Evolutionary conservation across 2,888 invertebrate genomes (phyloP), one percentile per base, ranked within the genome.

Genomic region (Leptogaster cylindrica): DNA sequence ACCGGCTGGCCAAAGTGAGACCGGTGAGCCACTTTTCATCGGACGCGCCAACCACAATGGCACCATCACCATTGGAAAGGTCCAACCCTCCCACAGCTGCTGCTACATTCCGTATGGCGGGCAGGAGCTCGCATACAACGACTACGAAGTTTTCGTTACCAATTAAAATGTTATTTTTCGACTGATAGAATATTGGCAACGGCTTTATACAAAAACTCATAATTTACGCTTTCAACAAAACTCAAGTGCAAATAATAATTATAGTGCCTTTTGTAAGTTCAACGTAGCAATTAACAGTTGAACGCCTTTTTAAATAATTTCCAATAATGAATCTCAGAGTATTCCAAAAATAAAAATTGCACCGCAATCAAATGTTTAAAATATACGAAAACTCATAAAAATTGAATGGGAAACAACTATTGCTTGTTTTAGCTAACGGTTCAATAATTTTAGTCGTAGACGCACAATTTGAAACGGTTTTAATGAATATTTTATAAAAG

Each of bases 61-160:
- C 67, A 86, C 89, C 68, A 71, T 91, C 50, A 91, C 91, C 20
- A 84, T 89, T 23, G 93, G 93, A 75, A 93, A 94, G 82, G 89
- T 94, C 1, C 93, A 94, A 74, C 88, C 89, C 33, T 91, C 91
- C 6, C 93, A 93, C 76, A 89, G 86, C 23, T 88, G 88, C 64
- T 88, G 90, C 78, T 94, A 94, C 85, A 91, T 94, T 80, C 87
- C 93, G 10, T 94, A 87, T 77, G 92, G 83, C 0, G 93, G 93
- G 44, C 85, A 88, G 74, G 94, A 94, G 77, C 79, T 92, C 66
- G 87, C 88, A 52, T 91, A 88, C 83, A 85, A 86, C n/a, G 89
- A 92, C 58, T 94, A 89, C 77, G 93, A 94, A 83, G 82, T 94
- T 73, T 87, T 93, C 64, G 75, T 78, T 64, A 66, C 75, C 41